Conservation (phyloP, 2,797 vertebrate species). For the Aldrovandia affinis region DNA sequence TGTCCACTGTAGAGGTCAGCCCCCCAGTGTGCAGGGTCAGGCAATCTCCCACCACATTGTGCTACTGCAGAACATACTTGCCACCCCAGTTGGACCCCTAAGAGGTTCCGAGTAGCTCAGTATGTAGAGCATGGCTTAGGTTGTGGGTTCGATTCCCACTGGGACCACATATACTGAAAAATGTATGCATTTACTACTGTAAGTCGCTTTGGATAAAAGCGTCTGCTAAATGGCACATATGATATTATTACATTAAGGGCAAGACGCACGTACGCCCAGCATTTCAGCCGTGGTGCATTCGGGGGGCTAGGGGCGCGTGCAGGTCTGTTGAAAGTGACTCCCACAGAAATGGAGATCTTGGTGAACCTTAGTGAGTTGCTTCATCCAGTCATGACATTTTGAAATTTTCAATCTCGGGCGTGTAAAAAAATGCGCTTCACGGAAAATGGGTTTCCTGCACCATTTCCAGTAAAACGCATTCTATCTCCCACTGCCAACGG, state of each 20-base stretch:
- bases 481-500: constrained; percentile 24
- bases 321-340: constrained; percentile 14
- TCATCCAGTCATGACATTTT: constrained; percentile 4
- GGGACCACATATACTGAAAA: too few species aligned
- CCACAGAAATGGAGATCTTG: constrained; percentile 14
- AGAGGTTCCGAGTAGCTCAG: too few species aligned
- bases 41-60: constrained; percentile 11
- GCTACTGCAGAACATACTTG: too few species aligned
- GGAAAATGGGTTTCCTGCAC: constrained; percentile 36
- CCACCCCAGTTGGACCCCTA: too few species aligned
- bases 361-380: constrained; percentile 2
- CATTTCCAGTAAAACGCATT: constrained; percentile 21
- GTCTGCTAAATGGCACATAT: too few species aligned
- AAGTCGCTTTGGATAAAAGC: too few species aligned
- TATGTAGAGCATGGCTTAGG: too few species aligned
- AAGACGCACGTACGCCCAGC: not conserved
- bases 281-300: not conserved
- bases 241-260: too few species aligned
- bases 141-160: too few species aligned
- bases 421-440: constrained; percentile 33
- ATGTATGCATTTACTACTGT: too few species aligned
- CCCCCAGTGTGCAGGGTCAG: not conserved
- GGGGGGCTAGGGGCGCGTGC: not conserved
- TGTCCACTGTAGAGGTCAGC: not conserved
- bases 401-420: not conserved